A percentile compares a stretch with the other conserved stretches of the same genome.
phyloP scores from a whole-genome alignment of 2,888 invertebrate genomes.

The Folsomia manolachei region DNA sequence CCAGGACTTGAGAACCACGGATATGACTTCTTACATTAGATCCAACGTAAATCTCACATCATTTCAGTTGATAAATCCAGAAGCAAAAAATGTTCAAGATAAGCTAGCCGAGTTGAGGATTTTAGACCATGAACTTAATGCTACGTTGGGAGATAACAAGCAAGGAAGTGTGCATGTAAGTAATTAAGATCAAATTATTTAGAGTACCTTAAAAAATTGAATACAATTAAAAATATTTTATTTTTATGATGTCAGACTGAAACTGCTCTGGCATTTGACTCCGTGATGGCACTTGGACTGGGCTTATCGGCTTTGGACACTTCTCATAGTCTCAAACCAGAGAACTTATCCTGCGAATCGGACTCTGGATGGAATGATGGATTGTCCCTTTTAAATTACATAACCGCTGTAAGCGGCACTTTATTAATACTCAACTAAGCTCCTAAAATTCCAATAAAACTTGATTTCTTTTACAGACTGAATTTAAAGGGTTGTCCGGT shows the following conservation, averaged over 20 bases:
- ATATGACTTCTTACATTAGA: slow-evolving; percentile 41
- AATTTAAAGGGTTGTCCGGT: slow-evolving; percentile 82
- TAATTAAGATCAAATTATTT: background rate
- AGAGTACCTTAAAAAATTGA: too few species aligned
- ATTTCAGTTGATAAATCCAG: slow-evolving; percentile 46
- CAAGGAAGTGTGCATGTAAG: slow-evolving; percentile 34
- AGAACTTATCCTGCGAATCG: slow-evolving; percentile 75
- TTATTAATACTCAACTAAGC: too few species aligned
- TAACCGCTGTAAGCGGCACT: slow-evolving; percentile 71
- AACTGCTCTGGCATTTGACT: slow-evolving; percentile 46
- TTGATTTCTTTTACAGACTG: slow-evolving; percentile 61
- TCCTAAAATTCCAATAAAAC: too few species aligned
- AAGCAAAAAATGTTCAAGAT: slow-evolving; percentile 41
- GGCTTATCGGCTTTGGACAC: slow-evolving; percentile 59
- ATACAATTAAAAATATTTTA: background rate
- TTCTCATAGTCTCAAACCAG: slow-evolving; percentile 66
- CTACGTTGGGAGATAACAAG: slow-evolving; percentile 42
- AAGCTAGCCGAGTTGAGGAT: slow-evolving; percentile 45
- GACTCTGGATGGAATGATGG: slow-evolving; percentile 75
- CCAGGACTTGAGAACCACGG: slow-evolving; percentile 44
- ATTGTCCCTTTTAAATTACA: slow-evolving; percentile 69
- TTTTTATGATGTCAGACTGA: slow-evolving; percentile 28
- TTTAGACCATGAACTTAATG: slow-evolving; percentile 39
- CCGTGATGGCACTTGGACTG: slow-evolving; percentile 44
- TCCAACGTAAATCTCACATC: slow-evolving; percentile 47